phyloP scores from a whole-genome alignment of 2,888 invertebrate genomes.

The Lithosia quadra region DNA sequence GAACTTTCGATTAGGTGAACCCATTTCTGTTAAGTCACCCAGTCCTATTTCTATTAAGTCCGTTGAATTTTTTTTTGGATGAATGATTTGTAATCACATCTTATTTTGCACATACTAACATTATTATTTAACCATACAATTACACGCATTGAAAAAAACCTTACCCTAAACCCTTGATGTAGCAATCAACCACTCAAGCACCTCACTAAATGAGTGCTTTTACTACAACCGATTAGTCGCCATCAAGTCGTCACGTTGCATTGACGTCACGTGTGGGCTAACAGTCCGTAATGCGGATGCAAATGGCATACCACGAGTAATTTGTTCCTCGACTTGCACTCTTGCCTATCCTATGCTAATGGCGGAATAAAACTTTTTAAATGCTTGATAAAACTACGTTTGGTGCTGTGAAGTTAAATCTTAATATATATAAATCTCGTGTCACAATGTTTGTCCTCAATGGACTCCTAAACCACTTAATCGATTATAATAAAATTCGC shows the following conservation, averaged over 20 bases:
- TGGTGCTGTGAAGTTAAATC: neutral
- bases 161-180: neutral
- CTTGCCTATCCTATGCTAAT: conserved; percentile 15
- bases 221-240: conserved; percentile 25
- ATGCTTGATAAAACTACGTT: conserved; percentile 3
- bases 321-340: conserved; percentile 65
- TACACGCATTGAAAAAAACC: too few relatives aligned
- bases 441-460: too few relatives aligned
- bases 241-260: conserved; percentile 28
- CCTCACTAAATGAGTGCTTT: conserved; percentile 10
- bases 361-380: conserved; percentile 13
- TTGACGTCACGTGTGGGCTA: conserved; percentile 36
- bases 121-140: too few relatives aligned
- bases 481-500: too few relatives aligned
- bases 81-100: too few relatives aligned
- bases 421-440: too few relatives aligned
- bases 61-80: too few relatives aligned
- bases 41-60: too few relatives aligned
- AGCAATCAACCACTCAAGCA: neutral
- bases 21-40: too few relatives aligned
- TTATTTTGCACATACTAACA: too few relatives aligned
- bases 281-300: conserved; percentile 60
- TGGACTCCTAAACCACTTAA: too few relatives aligned
- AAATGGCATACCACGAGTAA: conserved; percentile 70
- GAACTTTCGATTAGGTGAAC: too few relatives aligned